Evolutionary conservation across 2,888 invertebrate species (phyloP).

Genomic region (Cremastinae sp.): DNA sequence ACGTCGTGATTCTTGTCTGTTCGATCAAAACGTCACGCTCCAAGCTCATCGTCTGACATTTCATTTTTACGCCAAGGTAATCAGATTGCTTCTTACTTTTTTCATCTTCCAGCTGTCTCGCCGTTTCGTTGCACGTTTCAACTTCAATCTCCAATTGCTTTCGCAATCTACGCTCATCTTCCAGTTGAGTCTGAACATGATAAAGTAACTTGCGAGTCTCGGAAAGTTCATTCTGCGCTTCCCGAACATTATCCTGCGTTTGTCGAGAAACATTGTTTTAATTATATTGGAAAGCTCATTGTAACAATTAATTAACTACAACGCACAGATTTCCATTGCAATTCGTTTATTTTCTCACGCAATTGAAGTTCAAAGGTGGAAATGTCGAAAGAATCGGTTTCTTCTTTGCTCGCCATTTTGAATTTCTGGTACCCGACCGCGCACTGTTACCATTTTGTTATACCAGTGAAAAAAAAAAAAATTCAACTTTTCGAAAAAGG

Average conservation of each 20-base stretch:
- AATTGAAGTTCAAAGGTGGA: slow-evolving; percentile 69
- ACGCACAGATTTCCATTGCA: slow-evolving; percentile 71
- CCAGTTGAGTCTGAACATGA: slow-evolving; percentile 65
- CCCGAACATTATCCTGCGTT: slow-evolving; percentile 67
- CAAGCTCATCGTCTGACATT: slow-evolving; percentile 66
- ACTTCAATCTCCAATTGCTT: slow-evolving; percentile 69
- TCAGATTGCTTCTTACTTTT: slow-evolving; percentile 67
- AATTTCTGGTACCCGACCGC: slow-evolving; percentile 14
- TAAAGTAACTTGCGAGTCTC: slow-evolving; percentile 65
- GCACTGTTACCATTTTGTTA: slow-evolving; percentile 4
- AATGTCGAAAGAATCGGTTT: slow-evolving; percentile 60
- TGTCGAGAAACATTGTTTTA: slow-evolving; percentile 6
- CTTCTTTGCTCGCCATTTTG: slow-evolving; percentile 36
- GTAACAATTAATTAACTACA: not conserved
- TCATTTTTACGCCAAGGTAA: slow-evolving; percentile 67
- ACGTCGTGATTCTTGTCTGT: slow-evolving; percentile 66
- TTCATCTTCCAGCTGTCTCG: slow-evolving; percentile 70
- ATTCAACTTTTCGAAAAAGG: not conserved
- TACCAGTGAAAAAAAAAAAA: not conserved
- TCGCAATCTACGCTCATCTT: slow-evolving; percentile 69
- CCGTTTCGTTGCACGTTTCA: slow-evolving; percentile 63
- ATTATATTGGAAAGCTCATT: not conserved
- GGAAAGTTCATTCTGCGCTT: slow-evolving; percentile 67
- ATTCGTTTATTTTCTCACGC: slow-evolving; percentile 69
- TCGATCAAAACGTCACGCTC: slow-evolving; percentile 69